Evolutionary conservation across 2,888 invertebrate genomes (phyloP).

Genomic region (Glyphotaelius pellucidus): DNA sequence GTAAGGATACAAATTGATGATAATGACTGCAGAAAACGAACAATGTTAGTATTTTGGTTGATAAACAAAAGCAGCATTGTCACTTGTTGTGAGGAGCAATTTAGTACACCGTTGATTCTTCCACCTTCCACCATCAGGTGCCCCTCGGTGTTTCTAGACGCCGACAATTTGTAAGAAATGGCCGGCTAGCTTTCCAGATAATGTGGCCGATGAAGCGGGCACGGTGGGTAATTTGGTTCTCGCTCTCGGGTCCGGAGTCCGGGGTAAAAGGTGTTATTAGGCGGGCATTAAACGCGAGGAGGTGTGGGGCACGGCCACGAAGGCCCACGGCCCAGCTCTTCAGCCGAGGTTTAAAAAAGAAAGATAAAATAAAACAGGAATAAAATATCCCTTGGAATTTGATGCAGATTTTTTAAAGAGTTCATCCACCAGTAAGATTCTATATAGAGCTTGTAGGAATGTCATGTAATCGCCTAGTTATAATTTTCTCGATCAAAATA

Average conservation of each 20-base stretch:
- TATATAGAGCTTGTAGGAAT: no score
- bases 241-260: constrained; percentile 9
- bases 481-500: not conserved
- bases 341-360: constrained; percentile 23
- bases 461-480: not conserved
- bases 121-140: not conserved
- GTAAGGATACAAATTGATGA: not conserved
- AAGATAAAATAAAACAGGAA: not conserved
- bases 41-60: not conserved
- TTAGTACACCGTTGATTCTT: constrained; percentile 3
- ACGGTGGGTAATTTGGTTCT: constrained; percentile 32
- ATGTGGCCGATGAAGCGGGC: constrained; percentile 42
- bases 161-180: constrained; percentile 10
- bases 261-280: constrained; percentile 48
- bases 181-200: constrained; percentile 38
- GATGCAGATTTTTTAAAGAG: not conserved
- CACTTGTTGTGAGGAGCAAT: not conserved
- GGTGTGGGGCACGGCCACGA: constrained; percentile 32
- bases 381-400: not conserved
- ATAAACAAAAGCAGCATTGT: not conserved
- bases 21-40: not conserved
- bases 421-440: not conserved
- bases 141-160: constrained; percentile 4
- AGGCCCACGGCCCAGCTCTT: constrained; percentile 7
- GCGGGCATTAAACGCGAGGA: constrained; percentile 45